Evolutionary conservation across 2,797 vertebrate genomes (phyloP).

Genomic region (Meda fulgida): DNA sequence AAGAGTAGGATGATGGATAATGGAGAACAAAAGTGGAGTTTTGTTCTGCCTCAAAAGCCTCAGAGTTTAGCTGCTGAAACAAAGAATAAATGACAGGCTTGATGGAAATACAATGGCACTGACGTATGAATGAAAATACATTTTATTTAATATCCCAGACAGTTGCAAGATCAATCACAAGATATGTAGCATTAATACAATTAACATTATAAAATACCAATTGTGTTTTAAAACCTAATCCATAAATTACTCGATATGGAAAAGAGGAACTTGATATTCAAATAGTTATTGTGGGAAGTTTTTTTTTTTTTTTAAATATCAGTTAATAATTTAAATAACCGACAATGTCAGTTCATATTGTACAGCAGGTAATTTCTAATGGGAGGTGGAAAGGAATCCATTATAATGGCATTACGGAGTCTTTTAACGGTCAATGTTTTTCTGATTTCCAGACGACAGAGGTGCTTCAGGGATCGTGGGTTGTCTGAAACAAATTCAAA

Average conservation of each 20-base stretch:
- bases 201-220: neutral
- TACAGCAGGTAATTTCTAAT: slow-evolving; percentile 76
- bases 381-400: slow-evolving; percentile 79
- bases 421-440: slow-evolving; percentile 77
- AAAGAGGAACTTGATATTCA: neutral
- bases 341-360: slow-evolving; percentile 71
- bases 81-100: neutral
- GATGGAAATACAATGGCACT: neutral
- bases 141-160: neutral
- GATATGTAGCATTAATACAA: neutral
- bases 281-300: neutral
- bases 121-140: neutral
- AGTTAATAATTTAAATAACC: neutral
- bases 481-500: slow-evolving; percentile 74
- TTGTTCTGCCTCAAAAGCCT: slow-evolving; percentile 4
- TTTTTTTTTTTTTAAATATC: no score
- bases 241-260: neutral
- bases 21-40: neutral
- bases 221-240: neutral
- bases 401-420: slow-evolving; percentile 73
- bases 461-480: slow-evolving; percentile 81
- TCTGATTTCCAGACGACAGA: slow-evolving; percentile 84
- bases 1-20: neutral
- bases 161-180: neutral
- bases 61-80: neutral